A percentile compares a stretch with the other conserved stretches of the same genome.
These are phyloP conservation scores for Drosophila testacea DNA, from an alignment of 2,888 invertebrate genomes.

Conservation along the genomic window DNA sequence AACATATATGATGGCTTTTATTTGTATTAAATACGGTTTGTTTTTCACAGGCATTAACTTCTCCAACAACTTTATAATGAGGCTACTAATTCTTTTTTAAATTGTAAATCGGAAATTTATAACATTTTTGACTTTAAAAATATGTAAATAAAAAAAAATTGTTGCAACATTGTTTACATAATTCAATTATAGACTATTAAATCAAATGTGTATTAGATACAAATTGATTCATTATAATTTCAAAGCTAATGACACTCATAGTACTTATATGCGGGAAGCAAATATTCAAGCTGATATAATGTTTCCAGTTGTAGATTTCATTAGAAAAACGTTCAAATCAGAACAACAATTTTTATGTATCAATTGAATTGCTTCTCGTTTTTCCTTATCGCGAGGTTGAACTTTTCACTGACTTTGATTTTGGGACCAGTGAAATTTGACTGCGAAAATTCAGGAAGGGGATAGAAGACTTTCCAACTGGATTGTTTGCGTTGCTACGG, in stretches of 20 bases:
- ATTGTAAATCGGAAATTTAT: no score
- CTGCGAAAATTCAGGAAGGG: background rate
- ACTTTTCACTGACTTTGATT: slow-evolving; percentile 50
- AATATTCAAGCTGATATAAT: background rate
- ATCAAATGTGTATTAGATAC: background rate
- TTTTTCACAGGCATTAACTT: no score
- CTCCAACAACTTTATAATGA: no score
- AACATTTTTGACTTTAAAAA: no score
- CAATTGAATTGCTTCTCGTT: slow-evolving; percentile 58
- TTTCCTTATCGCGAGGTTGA: slow-evolving; percentile 52
- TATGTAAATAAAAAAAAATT: background rate
- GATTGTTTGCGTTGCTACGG: slow-evolving; percentile 52
- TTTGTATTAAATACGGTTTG: no score
- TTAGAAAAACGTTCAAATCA: background rate
- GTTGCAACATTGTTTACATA: background rate
- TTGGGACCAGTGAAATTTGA: slow-evolving; percentile 33
- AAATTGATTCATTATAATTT: slow-evolving; percentile 48
- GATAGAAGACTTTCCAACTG: slow-evolving; percentile 27
- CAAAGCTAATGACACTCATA: slow-evolving; percentile 26
- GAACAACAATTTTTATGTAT: slow-evolving; percentile 49
- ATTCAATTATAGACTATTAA: background rate
- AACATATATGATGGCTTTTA: no score
- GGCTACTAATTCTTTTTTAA: no score
- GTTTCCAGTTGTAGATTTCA: slow-evolving; percentile 12
- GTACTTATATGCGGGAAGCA: background rate